phyloP scores from a whole-genome alignment of 2,888 invertebrate species.

The Phyllotreta striolata region DNA sequence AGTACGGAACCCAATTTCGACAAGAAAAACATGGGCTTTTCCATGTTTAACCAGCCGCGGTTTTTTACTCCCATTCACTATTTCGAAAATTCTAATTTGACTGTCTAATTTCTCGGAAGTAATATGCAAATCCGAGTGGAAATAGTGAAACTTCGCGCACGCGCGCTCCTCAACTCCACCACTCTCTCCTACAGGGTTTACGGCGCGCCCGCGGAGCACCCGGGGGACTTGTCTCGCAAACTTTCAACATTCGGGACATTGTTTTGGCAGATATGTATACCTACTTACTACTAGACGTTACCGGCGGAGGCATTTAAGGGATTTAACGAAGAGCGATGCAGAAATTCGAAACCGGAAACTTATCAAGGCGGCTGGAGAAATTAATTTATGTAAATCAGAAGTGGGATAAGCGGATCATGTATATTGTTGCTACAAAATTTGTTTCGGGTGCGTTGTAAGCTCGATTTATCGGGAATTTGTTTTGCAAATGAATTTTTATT shows the following conservation, averaged over 20 bases:
- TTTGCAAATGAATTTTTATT: too few species aligned
- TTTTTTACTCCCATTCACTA: conserved; percentile 15
- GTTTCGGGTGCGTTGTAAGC: too few species aligned
- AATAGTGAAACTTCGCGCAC: conserved; percentile 33
- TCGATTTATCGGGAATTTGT: too few species aligned
- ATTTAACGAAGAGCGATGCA: neutral
- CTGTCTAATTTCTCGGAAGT: conserved; percentile 30
- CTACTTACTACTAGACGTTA: neutral
- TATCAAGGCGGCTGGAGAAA: too few species aligned
- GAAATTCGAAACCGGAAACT: too few species aligned
- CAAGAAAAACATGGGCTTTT: conserved; percentile 14
- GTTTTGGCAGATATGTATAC: conserved; percentile 24
- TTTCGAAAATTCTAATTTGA: conserved; percentile 26
- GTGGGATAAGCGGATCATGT: too few species aligned
- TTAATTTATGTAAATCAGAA: too few species aligned
- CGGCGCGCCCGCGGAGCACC: neutral
- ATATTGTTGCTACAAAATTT: too few species aligned
- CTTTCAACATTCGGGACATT: conserved; percentile 27
- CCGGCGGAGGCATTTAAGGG: conserved; percentile 10
- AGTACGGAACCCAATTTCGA: conserved; percentile 7
- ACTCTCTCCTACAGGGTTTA: neutral
- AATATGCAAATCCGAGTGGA: conserved; percentile 32
- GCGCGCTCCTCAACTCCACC: neutral
- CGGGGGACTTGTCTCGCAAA: conserved; percentile 24
- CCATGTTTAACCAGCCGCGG: conserved; percentile 18